Percentiles rank a stretch among this genome's conserved stretches.
Evolutionary conservation across 2,113 vertebrate genomes (phyloP).

Genomic region (Pteruthius melanotis): DNA sequence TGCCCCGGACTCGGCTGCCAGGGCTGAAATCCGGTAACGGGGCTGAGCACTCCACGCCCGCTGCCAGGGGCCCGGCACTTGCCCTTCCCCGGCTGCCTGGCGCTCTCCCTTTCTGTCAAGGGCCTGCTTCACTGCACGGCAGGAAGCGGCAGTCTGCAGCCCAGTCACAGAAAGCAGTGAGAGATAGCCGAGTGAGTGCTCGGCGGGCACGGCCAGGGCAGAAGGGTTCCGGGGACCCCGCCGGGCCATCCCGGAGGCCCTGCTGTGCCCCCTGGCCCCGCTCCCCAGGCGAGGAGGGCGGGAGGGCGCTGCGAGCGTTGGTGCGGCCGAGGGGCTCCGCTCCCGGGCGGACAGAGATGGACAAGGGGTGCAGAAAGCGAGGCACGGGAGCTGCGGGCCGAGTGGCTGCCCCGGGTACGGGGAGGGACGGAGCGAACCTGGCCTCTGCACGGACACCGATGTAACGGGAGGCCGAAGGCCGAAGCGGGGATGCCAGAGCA

Average conservation of each 20-base stretch:
- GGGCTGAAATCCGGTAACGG: neutral
- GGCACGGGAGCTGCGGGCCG: neutral
- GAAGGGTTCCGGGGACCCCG: neutral
- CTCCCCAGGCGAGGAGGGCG: neutral
- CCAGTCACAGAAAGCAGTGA: neutral
- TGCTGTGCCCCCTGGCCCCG: neutral
- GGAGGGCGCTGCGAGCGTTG: neutral
- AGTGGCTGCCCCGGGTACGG: neutral
- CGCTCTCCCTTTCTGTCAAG: neutral
- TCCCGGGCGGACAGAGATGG: neutral
- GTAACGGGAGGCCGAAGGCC: neutral
- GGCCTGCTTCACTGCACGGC: neutral
- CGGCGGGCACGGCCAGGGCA: neutral
- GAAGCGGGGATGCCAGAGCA: neutral
- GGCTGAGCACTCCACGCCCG: neutral
- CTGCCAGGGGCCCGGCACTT: neutral
- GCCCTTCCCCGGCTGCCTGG: neutral
- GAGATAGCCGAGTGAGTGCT: neutral
- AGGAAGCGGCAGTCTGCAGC: neutral
- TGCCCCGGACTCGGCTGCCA: neutral
- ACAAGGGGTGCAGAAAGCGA: neutral
- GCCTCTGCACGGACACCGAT: neutral
- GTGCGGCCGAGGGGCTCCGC: neutral
- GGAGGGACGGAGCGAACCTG: neutral
- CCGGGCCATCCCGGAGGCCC: no score